A percentile compares a stretch with the other conserved stretches of the same genome.
phyloP scores from a whole-genome alignment of 2,888 invertebrate genomes.

The Alsophila aescularia region DNA sequence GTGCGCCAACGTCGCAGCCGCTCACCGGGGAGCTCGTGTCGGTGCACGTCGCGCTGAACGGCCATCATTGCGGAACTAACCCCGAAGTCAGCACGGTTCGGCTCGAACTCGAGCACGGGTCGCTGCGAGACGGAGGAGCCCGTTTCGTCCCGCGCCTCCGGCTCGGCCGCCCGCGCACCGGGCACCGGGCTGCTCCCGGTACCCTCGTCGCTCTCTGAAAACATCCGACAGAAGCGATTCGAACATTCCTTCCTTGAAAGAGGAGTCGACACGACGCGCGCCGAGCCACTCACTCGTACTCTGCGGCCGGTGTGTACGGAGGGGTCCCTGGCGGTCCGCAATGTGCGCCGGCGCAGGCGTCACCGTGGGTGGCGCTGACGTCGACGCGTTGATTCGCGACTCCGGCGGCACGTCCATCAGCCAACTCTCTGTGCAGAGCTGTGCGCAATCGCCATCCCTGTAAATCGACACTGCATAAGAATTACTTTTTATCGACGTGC shows the following conservation, averaged over 20 bases:
- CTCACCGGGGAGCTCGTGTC: no score
- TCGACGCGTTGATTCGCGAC: constrained; percentile 2
- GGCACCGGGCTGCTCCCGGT: constrained; percentile 1
- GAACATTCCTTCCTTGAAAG: not conserved
- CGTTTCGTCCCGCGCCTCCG: constrained; percentile 1
- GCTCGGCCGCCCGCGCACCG: constrained; percentile 1
- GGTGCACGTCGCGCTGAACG: not conserved
- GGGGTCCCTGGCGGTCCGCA: constrained; percentile 12
- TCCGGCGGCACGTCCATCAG: constrained; percentile 38
- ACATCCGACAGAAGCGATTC: not conserved
- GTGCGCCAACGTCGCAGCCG: no score
- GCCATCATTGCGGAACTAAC: constrained; percentile 39
- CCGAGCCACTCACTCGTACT: not conserved
- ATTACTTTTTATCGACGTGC: no score
- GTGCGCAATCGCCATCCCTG: constrained; percentile 58
- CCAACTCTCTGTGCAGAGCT: constrained; percentile 56
- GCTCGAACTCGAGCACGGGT: constrained; percentile 56
- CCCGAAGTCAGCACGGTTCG: constrained; percentile 70
- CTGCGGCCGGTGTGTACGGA: constrained; percentile 1
- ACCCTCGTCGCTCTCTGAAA: not conserved
- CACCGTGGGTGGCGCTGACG: constrained; percentile 15
- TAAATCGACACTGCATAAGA: no score
- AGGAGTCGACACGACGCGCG: no score
- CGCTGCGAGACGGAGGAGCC: not conserved
- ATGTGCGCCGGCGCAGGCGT: constrained; percentile 14